Conservation (phyloP, 2,888 invertebrate genomes). For the Thecocarcelia acutangulata region DNA sequence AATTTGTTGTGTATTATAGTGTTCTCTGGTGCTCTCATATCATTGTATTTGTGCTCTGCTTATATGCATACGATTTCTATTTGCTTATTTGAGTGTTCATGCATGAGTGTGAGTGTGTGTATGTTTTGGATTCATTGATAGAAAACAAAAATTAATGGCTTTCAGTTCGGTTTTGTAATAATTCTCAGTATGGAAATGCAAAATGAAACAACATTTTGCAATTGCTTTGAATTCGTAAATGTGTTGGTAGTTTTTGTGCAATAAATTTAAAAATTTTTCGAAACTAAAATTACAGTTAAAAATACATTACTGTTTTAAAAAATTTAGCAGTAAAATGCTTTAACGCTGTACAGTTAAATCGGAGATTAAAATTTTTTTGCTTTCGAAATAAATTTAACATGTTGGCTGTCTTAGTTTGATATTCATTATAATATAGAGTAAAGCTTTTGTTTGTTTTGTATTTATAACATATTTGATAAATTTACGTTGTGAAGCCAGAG, state of each 20-base stretch:
- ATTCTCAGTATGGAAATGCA: constrained; percentile 8
- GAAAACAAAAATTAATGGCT: constrained; percentile 54
- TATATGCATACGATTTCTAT: background rate
- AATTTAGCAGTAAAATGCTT: too few relatives aligned
- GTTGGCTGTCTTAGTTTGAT: too few relatives aligned
- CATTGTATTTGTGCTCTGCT: background rate
- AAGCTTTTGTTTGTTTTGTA: too few relatives aligned
- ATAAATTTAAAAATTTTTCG: constrained; percentile 23
- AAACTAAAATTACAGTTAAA: constrained; percentile 16
- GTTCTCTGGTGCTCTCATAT: background rate
- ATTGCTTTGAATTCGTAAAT: constrained; percentile 10
- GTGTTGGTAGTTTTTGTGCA: constrained; percentile 2
- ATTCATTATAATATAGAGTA: too few relatives aligned
- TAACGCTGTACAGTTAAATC: too few relatives aligned
- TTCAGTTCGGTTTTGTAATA: constrained; percentile 44
- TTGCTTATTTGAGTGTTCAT: background rate
- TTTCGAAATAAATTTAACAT: too few relatives aligned
- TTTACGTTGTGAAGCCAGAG: too few relatives aligned
- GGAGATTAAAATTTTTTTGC: too few relatives aligned
- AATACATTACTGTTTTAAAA: constrained; percentile 2
- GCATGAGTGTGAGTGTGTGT: background rate
- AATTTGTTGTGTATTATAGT: constrained; percentile 36
- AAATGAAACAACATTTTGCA: background rate
- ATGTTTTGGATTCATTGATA: constrained; percentile 30
- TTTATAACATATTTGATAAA: too few relatives aligned